Percentiles rank a stretch among this genome's conserved stretches.
Conservation (phyloP, 2,888 invertebrate species). For the Mimas tiliae region DNA sequence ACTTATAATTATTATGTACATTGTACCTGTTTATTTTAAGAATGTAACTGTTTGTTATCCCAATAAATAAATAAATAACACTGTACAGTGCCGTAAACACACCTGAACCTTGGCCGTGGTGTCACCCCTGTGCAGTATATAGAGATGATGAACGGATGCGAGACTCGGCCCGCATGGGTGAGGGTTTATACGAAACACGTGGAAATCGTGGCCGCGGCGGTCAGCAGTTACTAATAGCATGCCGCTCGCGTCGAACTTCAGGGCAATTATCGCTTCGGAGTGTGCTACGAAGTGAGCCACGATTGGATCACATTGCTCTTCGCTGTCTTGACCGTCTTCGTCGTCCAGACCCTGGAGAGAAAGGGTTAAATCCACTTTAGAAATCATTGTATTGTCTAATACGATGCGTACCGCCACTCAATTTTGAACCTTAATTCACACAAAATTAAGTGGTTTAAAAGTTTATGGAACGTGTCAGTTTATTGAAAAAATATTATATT, state of each 20-base stretch:
- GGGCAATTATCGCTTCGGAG: constrained; percentile 93
- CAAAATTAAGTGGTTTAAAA: no score
- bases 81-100: no score
- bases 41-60: no score
- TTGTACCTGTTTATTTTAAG: no score
- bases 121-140: constrained; percentile 97
- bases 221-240: constrained; percentile 96
- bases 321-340: constrained; percentile 85
- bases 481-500: no score
- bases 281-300: constrained; percentile 96
- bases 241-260: constrained; percentile 96
- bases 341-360: constrained; percentile 70
- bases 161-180: constrained; percentile 95
- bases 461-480: no score
- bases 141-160: constrained; percentile 97
- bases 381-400: no score
- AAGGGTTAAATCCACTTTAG: not conserved
- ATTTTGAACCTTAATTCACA: no score
- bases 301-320: constrained; percentile 89
- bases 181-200: constrained; percentile 96
- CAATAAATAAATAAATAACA: no score
- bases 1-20: no score
- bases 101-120: constrained; percentile 97
- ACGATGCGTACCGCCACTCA: no score
- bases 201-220: constrained; percentile 96